Conservation (phyloP, 1,140 invertebrate genomes). For the Papilio polyxenes region DNA sequence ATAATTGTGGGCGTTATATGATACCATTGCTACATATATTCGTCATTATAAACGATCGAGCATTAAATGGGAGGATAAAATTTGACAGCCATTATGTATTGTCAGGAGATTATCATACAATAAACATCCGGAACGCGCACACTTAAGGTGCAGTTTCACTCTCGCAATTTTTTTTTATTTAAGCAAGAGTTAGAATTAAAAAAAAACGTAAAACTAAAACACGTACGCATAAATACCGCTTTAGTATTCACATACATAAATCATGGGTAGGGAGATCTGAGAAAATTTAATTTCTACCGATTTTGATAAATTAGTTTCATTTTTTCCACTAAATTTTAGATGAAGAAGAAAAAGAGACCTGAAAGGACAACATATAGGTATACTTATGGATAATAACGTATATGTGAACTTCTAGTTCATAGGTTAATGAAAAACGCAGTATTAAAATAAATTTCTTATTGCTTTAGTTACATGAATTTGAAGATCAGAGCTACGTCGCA, state of each 20-base stretch:
- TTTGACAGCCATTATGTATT: constrained; percentile 55
- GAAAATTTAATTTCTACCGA: too few species aligned
- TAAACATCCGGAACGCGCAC: constrained; percentile 53
- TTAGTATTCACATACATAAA: too few species aligned
- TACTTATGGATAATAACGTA: too few species aligned
- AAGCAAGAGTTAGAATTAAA: background rate
- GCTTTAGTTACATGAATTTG: constrained; percentile 42
- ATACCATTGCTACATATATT: constrained; percentile 49
- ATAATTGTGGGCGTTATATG: constrained; percentile 48
- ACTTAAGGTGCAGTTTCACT: constrained; percentile 18
- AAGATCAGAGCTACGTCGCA: constrained; percentile 55
- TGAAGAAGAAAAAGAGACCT: too few species aligned
- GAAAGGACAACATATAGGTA: too few species aligned
- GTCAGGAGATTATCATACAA: constrained; percentile 68
- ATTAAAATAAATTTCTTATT: background rate
- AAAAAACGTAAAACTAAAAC: background rate
- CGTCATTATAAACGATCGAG: constrained; percentile 53
- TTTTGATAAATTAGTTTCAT: too few species aligned
- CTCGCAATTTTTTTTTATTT: background rate
- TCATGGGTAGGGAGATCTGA: too few species aligned
- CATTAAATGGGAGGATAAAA: constrained; percentile 62
- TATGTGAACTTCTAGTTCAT: too few species aligned
- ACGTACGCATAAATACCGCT: too few species aligned
- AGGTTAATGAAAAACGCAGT: too few species aligned
- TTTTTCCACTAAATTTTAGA: too few species aligned